Evolutionary conservation across 2,797 vertebrate genomes (phyloP), one percentile per base, ranked within the genome.

Genomic region (Pagetopsis macropterus): DNA sequence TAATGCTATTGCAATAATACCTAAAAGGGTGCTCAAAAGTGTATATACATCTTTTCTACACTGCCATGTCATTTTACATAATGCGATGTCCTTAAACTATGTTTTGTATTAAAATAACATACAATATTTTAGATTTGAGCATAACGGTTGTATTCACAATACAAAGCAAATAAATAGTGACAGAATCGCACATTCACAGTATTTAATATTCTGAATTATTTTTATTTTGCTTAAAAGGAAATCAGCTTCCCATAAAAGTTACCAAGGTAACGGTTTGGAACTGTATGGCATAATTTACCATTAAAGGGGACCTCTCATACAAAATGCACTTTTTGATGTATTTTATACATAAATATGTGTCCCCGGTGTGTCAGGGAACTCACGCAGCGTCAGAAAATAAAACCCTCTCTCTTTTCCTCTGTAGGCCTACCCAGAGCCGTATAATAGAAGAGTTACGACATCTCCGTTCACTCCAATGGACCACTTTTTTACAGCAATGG

Each of bases 171-270:
- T 33, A 2, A 33, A 33, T 6, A 33, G 33, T 33, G 33, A 33
- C 33, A 33, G 6, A 33, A 33, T 33, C 5, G 15, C 5, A 51
- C 7, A 19, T 14, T 60, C 7, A 17, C 11, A 5, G 1, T 4
- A 58, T 65, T 63, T 40, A 64, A 63, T 62, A 16, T 1, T 66
- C 23, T 17, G 0, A 14, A 41, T 48, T 55, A 45, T 73, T 64
- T 56, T 2, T 21, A 13, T 5, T 19, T 27, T 5, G 27, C 9
- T 37, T 4, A 65, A 80, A 58, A 55, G 4, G 0, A 71, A 33
- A n/a, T 57, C 45, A 17, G 10, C 12, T 19, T 51, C 62, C 61
- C 19, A 40, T 54, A 49, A 67, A 46, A 46, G 21, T 49, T 72
- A 15, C 50, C 9, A 37, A 37, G 33, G 33, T 7, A 37, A 37